Conservation (phyloP, 2,888 invertebrate genomes). For the Panorpa germanica region DNA sequence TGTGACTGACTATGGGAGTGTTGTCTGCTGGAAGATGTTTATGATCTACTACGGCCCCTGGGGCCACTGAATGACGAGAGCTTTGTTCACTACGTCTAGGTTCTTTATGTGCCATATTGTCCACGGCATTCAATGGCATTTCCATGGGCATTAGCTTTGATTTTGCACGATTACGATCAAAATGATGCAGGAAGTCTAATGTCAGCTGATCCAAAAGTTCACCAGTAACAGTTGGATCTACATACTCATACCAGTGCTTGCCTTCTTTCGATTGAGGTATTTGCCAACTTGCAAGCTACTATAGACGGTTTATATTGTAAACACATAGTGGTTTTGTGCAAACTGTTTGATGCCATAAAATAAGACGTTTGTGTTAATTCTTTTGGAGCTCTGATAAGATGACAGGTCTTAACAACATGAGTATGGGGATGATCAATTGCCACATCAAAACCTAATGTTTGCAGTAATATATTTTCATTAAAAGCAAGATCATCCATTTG, state of each 20-base stretch:
- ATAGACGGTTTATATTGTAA: slow-evolving; percentile 90
- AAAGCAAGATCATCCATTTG: slow-evolving; percentile 84
- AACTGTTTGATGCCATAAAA: slow-evolving; percentile 96
- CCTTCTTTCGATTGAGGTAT: slow-evolving; percentile 91
- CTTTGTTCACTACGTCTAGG: too few relatives aligned
- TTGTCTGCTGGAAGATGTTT: too few relatives aligned
- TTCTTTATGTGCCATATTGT: too few relatives aligned
- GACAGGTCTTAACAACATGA: slow-evolving; percentile 89
- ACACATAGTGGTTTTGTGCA: slow-evolving; percentile 96
- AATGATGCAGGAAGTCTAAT: slow-evolving; percentile 77
- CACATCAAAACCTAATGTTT: slow-evolving; percentile 95
- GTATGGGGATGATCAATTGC: slow-evolving; percentile 97
- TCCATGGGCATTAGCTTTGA: too few relatives aligned
- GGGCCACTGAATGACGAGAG: too few relatives aligned
- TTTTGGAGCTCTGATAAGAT: slow-evolving; percentile 66
- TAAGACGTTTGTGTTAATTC: slow-evolving; percentile 96
- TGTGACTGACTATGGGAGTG: too few relatives aligned
- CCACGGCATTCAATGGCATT: too few relatives aligned
- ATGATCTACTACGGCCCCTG: too few relatives aligned
- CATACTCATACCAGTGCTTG: slow-evolving; percentile 88
- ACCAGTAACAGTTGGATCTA: slow-evolving; percentile 74
- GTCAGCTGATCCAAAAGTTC: slow-evolving; percentile 71
- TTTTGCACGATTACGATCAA: slow-evolving; percentile 86
- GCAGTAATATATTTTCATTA: slow-evolving; percentile 91
- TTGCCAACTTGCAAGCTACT: slow-evolving; percentile 81